These are phyloP conservation scores for Plecturocebus donacophilus DNA, from an alignment of 2,113 vertebrate genomes.

Conservation along the genomic window DNA sequence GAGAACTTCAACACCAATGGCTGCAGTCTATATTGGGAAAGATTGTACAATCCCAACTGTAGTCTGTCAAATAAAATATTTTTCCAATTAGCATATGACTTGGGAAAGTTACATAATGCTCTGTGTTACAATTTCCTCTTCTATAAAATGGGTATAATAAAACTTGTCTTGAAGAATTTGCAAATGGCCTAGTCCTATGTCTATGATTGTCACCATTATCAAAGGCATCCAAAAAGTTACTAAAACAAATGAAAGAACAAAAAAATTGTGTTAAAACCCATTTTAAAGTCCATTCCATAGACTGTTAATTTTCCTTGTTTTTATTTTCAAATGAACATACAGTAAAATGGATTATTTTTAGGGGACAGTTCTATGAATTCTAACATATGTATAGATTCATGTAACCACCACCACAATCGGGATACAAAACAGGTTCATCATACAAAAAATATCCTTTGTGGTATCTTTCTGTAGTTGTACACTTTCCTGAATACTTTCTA, in stretches of 20 bases:
- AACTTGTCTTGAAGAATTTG: slow-evolving; percentile 19
- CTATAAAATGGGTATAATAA: neutral
- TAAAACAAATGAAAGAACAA: slow-evolving; percentile 25
- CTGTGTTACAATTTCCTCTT: neutral
- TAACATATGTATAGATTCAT: neutral
- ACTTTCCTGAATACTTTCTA: neutral
- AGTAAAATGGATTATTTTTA: neutral
- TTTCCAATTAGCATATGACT: neutral
- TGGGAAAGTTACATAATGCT: neutral
- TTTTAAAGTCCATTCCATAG: neutral
- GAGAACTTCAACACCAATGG: neutral
- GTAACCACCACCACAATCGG: neutral
- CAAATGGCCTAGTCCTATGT: neutral
- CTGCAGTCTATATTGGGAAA: neutral
- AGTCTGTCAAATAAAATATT: neutral
- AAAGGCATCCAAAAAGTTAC: neutral
- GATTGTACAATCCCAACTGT: neutral
- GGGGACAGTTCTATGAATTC: neutral
- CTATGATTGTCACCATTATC: neutral
- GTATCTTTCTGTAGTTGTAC: neutral
- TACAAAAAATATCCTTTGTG: neutral
- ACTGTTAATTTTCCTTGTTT: neutral
- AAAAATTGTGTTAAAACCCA: neutral
- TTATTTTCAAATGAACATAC: neutral
- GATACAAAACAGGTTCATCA: slow-evolving; percentile 15